phyloP scores from a whole-genome alignment of 2,888 invertebrate species.

The Cephus nigrinus region DNA sequence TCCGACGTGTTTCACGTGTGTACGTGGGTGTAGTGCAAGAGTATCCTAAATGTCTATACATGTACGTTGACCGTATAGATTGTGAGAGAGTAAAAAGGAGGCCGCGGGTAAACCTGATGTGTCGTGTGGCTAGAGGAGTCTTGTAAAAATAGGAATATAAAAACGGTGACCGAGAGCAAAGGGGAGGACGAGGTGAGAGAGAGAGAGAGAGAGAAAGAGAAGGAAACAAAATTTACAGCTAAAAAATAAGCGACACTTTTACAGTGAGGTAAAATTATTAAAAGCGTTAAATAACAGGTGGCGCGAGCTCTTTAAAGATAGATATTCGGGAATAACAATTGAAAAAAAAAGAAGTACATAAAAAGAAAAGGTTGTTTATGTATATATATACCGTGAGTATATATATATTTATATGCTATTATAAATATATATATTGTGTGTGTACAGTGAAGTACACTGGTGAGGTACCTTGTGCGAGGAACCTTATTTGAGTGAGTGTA shows the following conservation, averaged over 20 bases:
- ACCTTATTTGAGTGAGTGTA: background rate
- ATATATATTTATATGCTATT: background rate
- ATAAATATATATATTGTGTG: constrained; percentile 26
- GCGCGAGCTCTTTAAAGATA: background rate
- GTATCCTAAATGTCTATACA: background rate
- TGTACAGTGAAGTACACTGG: constrained; percentile 46
- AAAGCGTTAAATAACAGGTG: background rate
- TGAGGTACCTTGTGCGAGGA: background rate
- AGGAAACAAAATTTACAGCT: background rate
- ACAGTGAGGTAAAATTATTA: background rate
- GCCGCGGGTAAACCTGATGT: background rate
- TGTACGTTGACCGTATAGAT: background rate
- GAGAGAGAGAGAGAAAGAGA: background rate
- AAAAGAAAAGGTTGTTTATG: background rate
- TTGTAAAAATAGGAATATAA: background rate
- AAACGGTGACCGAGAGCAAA: background rate
- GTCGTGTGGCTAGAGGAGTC: background rate
- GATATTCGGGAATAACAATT: background rate
- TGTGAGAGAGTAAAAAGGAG: background rate
- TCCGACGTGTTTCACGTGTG: background rate
- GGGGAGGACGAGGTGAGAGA: background rate
- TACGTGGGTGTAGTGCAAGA: background rate
- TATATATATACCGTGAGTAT: background rate
- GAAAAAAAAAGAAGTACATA: background rate
- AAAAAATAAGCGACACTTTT: background rate